These are phyloP conservation scores for Euproctis similis DNA, from an alignment of 2,888 invertebrate genomes.

Conservation along the genomic window DNA sequence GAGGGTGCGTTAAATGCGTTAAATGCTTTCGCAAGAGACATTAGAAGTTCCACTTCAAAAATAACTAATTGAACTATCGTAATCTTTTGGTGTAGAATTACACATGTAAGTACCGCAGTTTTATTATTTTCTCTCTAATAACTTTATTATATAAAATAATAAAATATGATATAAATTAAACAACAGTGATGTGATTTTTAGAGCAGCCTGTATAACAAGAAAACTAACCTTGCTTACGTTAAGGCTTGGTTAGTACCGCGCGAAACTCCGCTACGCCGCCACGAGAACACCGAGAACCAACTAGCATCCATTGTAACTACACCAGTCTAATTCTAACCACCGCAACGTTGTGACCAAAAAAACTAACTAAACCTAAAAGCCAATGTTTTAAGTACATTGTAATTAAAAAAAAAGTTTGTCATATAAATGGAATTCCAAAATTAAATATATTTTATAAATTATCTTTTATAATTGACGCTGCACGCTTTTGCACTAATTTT, in stretches of 20 bases:
- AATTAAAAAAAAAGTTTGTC: conserved; percentile 22
- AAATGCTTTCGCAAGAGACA: too few species aligned
- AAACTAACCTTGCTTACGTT: conserved; percentile 28
- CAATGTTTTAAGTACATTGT: conserved; percentile 16
- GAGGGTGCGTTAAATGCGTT: too few species aligned
- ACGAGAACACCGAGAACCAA: conserved; percentile 20
- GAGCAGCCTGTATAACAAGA: conserved; percentile 33
- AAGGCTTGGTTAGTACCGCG: conserved; percentile 42
- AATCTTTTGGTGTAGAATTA: too few species aligned
- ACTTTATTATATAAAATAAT: too few species aligned
- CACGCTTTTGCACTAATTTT: conserved; percentile 22
- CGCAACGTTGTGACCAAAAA: conserved; percentile 25
- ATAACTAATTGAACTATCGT: too few species aligned
- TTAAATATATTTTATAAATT: conserved; percentile 10
- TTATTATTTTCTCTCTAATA: too few species aligned
- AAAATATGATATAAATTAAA: too few species aligned
- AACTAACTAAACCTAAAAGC: conserved; percentile 14
- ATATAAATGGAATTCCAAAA: conserved; percentile 22
- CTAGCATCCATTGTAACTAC: conserved; percentile 29
- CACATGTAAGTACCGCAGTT: too few species aligned
- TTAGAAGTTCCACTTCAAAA: too few species aligned
- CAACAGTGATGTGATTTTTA: neutral
- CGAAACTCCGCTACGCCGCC: conserved; percentile 24
- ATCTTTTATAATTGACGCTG: conserved; percentile 14
- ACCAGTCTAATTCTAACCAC: conserved; percentile 28